phyloP scores from a whole-genome alignment of 1,140 invertebrate species.

The Trachymyrmex septentrionalis region DNA sequence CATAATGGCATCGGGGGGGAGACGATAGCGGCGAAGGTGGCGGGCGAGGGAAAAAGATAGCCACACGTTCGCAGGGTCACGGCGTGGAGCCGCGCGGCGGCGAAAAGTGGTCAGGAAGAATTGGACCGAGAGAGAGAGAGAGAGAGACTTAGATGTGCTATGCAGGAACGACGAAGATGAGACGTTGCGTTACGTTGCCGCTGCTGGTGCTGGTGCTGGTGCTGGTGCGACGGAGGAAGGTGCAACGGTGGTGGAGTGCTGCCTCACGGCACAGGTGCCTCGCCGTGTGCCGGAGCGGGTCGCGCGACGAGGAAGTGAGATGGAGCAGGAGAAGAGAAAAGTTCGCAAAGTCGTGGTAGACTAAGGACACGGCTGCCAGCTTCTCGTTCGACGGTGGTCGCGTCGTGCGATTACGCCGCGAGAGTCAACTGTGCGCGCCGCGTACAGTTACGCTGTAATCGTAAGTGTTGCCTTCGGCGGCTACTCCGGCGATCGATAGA shows the following conservation, averaged over 20 bases:
- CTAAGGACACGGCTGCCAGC: constrained; percentile 33
- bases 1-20: constrained; percentile 51
- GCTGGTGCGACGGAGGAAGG: constrained; percentile 53
- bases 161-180: constrained; percentile 28
- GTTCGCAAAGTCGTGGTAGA: constrained; percentile 40
- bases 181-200: constrained; percentile 16
- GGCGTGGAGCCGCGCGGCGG: constrained; percentile 51
- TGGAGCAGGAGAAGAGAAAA: constrained; percentile 44
- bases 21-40: neutral
- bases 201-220: neutral
- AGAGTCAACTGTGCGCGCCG: constrained; percentile 3
- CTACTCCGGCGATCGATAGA: constrained; percentile 1
- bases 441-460: constrained; percentile 41
- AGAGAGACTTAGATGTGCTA: constrained; percentile 51
- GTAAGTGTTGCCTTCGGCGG: constrained; percentile 13
- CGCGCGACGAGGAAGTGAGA: constrained; percentile 31
- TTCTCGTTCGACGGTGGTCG: constrained; percentile 51
- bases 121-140: constrained; percentile 59
- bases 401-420: constrained; percentile 45
- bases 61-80: constrained; percentile 26
- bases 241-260: constrained; percentile 12
- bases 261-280: constrained; percentile 61
- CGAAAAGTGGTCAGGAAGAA: constrained; percentile 46
- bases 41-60: constrained; percentile 45
- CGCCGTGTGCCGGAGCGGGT: constrained; percentile 14